Evolutionary conservation across 2,888 invertebrate species (phyloP).

Genomic region (Liposcelis brunnea): DNA sequence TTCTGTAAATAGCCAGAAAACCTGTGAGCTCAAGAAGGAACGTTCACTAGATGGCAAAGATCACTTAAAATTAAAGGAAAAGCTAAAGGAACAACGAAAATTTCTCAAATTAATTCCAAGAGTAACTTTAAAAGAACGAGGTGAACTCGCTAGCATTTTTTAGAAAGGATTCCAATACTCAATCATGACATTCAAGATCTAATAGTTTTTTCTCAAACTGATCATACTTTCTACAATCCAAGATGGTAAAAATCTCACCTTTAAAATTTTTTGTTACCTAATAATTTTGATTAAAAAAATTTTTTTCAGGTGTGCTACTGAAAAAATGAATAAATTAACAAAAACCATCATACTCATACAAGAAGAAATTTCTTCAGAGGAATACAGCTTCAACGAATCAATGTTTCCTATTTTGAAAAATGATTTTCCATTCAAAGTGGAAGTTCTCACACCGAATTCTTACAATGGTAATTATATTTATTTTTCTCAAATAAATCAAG

Average conservation of each 20-base stretch:
- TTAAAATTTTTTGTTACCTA: not conserved
- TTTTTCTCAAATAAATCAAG: too few species aligned
- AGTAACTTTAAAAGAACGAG: conserved; percentile 45
- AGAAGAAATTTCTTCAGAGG: conserved; percentile 58
- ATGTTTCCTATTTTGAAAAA: conserved; percentile 39
- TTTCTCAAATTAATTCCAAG: conserved; percentile 33
- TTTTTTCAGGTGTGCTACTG: conserved; percentile 65
- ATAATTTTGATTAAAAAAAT: too few species aligned
- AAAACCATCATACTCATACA: conserved; percentile 58
- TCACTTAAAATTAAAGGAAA: conserved; percentile 17
- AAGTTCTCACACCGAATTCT: conserved; percentile 53
- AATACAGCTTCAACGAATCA: conserved; percentile 46
- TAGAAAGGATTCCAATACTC: conserved; percentile 55
- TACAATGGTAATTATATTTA: conserved; percentile 57
- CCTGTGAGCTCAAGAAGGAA: too few species aligned
- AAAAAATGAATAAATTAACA: conserved; percentile 44
- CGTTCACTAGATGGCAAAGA: too few species aligned
- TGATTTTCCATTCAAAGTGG: conserved; percentile 44
- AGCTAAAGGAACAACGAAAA: conserved; percentile 32
- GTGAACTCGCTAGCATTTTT: conserved; percentile 37
- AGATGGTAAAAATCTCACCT: not conserved
- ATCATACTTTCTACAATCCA: conserved; percentile 27
- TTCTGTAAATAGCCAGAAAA: too few species aligned
- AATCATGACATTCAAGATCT: conserved; percentile 72
- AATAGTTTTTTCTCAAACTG: conserved; percentile 55